Percentiles rank a stretch among this genome's conserved stretches.
These are phyloP conservation scores for Euleptes europaea DNA, from an alignment of 2,113 vertebrate genomes.

Conservation along the genomic window DNA sequence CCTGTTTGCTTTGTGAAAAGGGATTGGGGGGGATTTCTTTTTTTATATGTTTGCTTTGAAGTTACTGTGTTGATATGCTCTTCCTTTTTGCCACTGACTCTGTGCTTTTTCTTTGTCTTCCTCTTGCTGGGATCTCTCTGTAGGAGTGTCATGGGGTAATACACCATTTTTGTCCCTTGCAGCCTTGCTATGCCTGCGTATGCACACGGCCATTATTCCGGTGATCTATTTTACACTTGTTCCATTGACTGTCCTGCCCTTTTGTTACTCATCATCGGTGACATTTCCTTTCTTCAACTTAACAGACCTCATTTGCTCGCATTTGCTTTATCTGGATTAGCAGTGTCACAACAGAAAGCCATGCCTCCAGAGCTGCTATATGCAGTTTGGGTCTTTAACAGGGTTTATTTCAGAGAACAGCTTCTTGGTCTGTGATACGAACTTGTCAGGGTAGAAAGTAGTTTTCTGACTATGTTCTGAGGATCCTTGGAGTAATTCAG, in stretches of 20 bases:
- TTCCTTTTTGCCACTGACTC: constrained; percentile 76
- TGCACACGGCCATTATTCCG: constrained; percentile 44
- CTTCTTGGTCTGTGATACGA: background rate
- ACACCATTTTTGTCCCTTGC: constrained; percentile 72
- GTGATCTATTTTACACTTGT: constrained; percentile 51
- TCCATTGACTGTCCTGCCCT: constrained; percentile 31
- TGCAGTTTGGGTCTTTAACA: too few species aligned
- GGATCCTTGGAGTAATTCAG: too few species aligned
- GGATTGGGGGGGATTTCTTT: constrained; percentile 25
- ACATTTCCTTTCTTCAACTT: constrained; percentile 30
- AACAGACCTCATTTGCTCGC: constrained; percentile 35
- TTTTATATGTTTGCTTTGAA: background rate
- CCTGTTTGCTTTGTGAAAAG: background rate
- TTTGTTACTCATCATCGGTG: constrained; percentile 31
- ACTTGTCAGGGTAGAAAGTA: too few species aligned
- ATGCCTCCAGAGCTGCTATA: too few species aligned
- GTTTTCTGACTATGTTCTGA: background rate
- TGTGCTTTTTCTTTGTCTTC: constrained; percentile 83
- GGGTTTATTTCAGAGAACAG: too few species aligned
- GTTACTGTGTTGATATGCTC: constrained; percentile 37
- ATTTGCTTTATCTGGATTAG: constrained; percentile 1
- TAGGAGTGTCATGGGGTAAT: constrained; percentile 99
- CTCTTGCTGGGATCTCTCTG: constrained; percentile 81
- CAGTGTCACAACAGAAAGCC: background rate
- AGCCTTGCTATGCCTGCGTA: constrained; percentile 65